Conservation (phyloP, 2,888 invertebrate species). For the Aporophyla nigra region DNA sequence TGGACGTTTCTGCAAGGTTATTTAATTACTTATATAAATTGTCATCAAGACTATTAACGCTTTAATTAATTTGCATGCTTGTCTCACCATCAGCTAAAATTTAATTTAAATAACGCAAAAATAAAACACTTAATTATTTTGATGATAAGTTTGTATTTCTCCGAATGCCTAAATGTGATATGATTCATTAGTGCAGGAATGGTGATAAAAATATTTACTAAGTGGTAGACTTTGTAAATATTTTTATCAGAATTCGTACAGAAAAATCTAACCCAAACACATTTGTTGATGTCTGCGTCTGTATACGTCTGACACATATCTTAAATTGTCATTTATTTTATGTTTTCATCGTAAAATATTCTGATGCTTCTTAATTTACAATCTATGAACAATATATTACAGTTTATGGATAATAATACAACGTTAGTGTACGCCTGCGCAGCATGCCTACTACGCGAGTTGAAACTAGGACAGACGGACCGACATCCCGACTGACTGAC, state of each 20-base stretch:
- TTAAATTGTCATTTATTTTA: slow-evolving; percentile 22
- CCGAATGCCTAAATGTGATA: background rate
- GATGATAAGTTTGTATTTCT: slow-evolving; percentile 11
- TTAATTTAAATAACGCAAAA: background rate
- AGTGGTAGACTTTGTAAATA: no score
- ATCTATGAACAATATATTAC: slow-evolving; percentile 21
- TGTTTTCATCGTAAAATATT: slow-evolving; percentile 6
- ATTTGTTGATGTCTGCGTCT: background rate
- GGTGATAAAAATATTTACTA: slow-evolving; percentile 24
- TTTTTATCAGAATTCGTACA: background rate
- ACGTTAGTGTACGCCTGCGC: slow-evolving; percentile 49
- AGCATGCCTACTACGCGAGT: slow-evolving; percentile 39
- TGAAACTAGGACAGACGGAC: slow-evolving; percentile 65
- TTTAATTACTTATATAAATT: background rate
- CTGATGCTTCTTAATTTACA: slow-evolving; percentile 15
- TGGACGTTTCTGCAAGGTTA: background rate
- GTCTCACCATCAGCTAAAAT: background rate
- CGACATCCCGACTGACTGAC: slow-evolving; percentile 54
- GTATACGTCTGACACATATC: slow-evolving; percentile 3
- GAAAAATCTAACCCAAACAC: background rate
- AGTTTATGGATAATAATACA: slow-evolving; percentile 31
- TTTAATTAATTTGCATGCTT: background rate
- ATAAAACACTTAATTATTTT: background rate
- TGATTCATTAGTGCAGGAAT: slow-evolving; percentile 9
- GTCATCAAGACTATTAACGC: background rate